Conservation (phyloP, 2,113 vertebrate genomes). For the Tragelaphus buxtoni region DNA sequence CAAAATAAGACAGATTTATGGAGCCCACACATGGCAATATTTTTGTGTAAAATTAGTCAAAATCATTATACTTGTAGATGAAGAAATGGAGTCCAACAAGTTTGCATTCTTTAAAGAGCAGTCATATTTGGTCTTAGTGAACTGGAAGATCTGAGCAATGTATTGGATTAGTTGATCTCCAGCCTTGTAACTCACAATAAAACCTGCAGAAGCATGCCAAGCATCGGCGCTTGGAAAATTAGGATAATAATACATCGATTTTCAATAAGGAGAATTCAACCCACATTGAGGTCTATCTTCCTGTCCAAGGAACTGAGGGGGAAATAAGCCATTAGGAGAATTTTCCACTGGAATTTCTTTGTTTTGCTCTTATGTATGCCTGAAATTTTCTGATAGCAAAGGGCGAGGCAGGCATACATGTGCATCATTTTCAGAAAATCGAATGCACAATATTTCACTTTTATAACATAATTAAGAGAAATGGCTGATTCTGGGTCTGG, state of each 20-base stretch:
- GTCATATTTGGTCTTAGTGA: slow-evolving; percentile 77
- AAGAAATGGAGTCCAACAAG: slow-evolving; percentile 76
- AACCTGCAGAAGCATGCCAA: slow-evolving; percentile 61
- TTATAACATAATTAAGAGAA: neutral
- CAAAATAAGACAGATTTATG: slow-evolving; percentile 81
- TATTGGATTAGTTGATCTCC: slow-evolving; percentile 79
- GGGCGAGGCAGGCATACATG: neutral
- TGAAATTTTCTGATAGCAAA: neutral
- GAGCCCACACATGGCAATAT: slow-evolving; percentile 86
- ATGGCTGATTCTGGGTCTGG: neutral
- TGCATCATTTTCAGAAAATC: neutral
- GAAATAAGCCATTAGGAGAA: slow-evolving; percentile 50
- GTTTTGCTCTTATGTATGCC: neutral
- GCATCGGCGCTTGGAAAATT: slow-evolving; percentile 61
- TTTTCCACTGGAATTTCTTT: slow-evolving; percentile 39
- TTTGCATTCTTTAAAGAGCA: slow-evolving; percentile 78
- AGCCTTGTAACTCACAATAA: slow-evolving; percentile 72
- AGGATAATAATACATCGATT: slow-evolving; percentile 60
- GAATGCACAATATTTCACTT: neutral
- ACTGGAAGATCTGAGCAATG: slow-evolving; percentile 80
- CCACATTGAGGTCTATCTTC: slow-evolving; percentile 43
- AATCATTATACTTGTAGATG: slow-evolving; percentile 80
- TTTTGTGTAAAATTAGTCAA: slow-evolving; percentile 83
- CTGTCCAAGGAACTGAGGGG: slow-evolving; percentile 2
- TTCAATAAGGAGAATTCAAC: slow-evolving; percentile 62